phyloP scores from a whole-genome alignment of 2,113 vertebrate species.

The Illadopsis cleaveri region DNA sequence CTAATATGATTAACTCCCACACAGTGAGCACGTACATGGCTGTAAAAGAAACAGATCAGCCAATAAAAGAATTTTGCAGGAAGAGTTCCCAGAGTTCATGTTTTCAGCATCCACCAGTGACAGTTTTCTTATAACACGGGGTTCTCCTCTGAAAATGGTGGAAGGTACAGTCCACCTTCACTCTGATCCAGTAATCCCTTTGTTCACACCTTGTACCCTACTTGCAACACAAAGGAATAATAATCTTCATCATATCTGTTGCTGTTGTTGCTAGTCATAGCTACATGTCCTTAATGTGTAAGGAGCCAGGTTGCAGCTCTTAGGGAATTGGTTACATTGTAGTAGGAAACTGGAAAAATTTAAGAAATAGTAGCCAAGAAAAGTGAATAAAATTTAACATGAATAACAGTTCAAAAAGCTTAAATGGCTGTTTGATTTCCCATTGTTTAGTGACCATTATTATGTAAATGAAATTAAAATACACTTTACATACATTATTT shows the following conservation, averaged over 20 bases:
- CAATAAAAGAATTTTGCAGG: background rate
- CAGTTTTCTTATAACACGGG: background rate
- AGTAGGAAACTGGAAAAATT: background rate
- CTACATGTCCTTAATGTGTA: rapidly evolving
- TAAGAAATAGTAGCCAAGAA: background rate
- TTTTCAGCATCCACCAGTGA: background rate
- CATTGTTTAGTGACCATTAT: background rate
- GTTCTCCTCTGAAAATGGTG: background rate
- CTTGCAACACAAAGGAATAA: background rate
- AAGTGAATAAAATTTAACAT: background rate
- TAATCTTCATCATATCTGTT: background rate
- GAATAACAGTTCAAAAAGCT: background rate
- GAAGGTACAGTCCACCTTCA: background rate
- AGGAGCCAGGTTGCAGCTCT: background rate
- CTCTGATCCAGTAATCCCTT: background rate
- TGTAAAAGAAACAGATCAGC: background rate
- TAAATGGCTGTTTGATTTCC: background rate
- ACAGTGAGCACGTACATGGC: background rate
- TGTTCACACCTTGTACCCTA: background rate
- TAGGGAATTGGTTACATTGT: background rate
- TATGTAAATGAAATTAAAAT: background rate
- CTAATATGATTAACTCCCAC: slow-evolving; percentile 26
- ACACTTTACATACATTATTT: background rate
- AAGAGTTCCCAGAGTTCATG: background rate
- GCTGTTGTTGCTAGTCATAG: background rate